A percentile compares a stretch with the other conserved stretches of the same genome.
These are phyloP conservation scores for Sarcophaga bullata DNA, from an alignment of 1,140 invertebrate species.

Conservation along the genomic window DNA sequence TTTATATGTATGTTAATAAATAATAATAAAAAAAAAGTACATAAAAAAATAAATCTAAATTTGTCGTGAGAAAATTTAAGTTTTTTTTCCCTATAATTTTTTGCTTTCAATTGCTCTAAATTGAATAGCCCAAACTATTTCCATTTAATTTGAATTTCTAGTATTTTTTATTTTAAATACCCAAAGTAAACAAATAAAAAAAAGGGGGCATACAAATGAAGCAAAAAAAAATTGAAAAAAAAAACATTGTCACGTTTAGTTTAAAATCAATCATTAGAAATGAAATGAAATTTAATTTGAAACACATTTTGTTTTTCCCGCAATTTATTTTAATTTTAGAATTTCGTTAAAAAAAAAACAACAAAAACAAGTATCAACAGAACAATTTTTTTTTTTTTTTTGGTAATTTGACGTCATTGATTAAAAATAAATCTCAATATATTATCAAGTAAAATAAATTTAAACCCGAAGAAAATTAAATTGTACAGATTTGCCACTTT, in stretches of 20 bases:
- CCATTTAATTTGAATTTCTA: not conserved
- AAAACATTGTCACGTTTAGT: constrained; percentile 35
- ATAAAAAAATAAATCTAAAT: constrained; percentile 11
- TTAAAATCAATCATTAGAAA: constrained; percentile 33
- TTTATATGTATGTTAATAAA: too few species aligned
- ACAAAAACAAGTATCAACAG: not conserved
- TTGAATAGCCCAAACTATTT: not conserved
- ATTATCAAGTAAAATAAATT: not conserved
- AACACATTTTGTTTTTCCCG: not conserved
- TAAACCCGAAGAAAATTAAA: not conserved
- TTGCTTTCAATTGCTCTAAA: too few species aligned
- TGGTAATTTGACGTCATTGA: constrained; percentile 23
- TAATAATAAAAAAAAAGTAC: too few species aligned
- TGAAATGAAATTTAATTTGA: constrained; percentile 12
- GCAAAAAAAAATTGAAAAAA: not conserved
- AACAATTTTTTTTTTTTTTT: constrained; percentile 25
- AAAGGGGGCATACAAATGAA: not conserved
- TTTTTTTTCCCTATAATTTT: too few species aligned
- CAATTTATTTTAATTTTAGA: constrained; percentile 24
- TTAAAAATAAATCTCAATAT: constrained; percentile 28
- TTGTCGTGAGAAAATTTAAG: constrained; percentile 1
- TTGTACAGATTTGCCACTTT: not conserved
- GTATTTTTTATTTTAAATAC: not conserved
- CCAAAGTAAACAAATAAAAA: not conserved
- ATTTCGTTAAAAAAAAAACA: constrained; percentile 20